These are phyloP conservation scores for Pterocles burchelli DNA, from an alignment of 2,113 vertebrate species.

Conservation along the genomic window DNA sequence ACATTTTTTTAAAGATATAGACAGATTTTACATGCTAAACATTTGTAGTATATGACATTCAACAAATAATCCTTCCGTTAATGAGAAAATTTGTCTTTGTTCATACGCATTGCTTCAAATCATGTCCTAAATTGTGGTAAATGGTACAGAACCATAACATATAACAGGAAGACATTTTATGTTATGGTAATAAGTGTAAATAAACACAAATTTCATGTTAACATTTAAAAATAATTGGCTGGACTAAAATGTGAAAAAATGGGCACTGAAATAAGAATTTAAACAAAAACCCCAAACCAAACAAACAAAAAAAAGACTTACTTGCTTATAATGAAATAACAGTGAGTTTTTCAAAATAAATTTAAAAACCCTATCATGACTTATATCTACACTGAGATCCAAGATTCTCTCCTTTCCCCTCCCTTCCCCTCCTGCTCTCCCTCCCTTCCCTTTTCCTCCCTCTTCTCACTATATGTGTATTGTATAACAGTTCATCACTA, in stretches of 20 bases:
- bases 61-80: not conserved
- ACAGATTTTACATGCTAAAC: not conserved
- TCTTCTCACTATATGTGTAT: not conserved
- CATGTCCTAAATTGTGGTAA: not conserved
- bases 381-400: not conserved
- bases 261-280: not conserved
- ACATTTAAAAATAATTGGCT: not conserved
- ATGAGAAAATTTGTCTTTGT: not conserved
- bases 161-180: not conserved
- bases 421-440: not conserved
- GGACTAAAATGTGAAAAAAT: not conserved
- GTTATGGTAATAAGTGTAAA: not conserved
- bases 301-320: fast-evolving
- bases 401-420: not conserved
- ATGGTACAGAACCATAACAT: not conserved
- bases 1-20: not conserved
- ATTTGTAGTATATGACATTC: not conserved
- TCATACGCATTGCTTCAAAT: not conserved
- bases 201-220: not conserved
- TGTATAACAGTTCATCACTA: not conserved
- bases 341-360: not conserved
- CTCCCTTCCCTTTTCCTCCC: not conserved
- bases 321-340: not conserved
- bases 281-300: not conserved
- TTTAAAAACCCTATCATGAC: not conserved